phyloP scores from a whole-genome alignment of 1,140 invertebrate genomes.

The Onthophagus taurus region DNA sequence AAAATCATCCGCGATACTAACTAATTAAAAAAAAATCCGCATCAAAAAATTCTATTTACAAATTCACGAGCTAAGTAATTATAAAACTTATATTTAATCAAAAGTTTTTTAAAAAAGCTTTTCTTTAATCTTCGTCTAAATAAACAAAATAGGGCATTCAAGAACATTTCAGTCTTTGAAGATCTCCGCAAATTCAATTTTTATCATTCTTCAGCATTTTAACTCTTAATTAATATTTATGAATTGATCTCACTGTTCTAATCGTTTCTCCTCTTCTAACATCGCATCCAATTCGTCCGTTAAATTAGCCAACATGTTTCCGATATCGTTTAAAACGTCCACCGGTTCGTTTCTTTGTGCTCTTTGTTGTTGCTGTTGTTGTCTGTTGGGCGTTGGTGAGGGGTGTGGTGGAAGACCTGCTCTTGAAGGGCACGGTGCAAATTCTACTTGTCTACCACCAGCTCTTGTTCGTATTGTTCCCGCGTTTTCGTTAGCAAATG shows the following conservation, averaged over 20 bases:
- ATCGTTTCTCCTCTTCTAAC: constrained; percentile 83
- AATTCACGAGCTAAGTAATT: no score
- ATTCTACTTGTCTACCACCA: constrained; percentile 40
- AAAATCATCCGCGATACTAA: no score
- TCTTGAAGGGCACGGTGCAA: constrained; percentile 41
- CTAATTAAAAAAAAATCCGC: no score
- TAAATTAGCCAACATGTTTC: constrained; percentile 89
- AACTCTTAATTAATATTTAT: no score
- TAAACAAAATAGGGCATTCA: no score
- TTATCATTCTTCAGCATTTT: no score
- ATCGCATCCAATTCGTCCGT: constrained; percentile 91
- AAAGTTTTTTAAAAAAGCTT: no score
- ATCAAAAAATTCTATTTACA: no score
- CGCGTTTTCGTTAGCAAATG: constrained; percentile 97
- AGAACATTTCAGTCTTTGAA: no score
- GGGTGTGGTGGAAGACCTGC: constrained; percentile 38
- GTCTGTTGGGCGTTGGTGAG: constrained; percentile 31
- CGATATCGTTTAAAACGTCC: constrained; percentile 93
- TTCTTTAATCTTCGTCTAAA: no score
- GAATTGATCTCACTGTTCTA: constrained; percentile 48
- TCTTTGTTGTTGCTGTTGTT: constrained; percentile 29
- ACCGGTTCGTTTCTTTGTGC: constrained; percentile 53
- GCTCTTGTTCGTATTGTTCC: constrained; percentile 88
- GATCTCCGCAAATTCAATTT: no score
- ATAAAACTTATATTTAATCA: no score